phyloP scores from a whole-genome alignment of 2,113 vertebrate genomes.

The Mus pahari region DNA sequence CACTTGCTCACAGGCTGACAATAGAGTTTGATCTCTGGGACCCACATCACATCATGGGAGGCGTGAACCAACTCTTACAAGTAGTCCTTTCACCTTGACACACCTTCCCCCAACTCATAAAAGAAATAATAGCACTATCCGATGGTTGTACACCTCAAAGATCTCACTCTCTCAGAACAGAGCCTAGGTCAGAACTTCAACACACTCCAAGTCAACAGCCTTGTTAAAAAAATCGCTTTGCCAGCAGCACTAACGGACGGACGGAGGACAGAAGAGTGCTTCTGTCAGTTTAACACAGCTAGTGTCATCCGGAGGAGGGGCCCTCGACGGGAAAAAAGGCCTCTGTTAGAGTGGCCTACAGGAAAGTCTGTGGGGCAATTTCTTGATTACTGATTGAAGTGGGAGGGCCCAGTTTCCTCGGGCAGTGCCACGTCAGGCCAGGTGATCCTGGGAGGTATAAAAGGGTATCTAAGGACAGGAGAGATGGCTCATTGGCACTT shows the following conservation, averaged over 20 bases:
- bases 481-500: not conserved
- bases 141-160: slow-evolving; percentile 94
- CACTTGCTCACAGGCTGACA: not conserved
- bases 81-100: not conserved
- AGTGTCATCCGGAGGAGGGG: not conserved
- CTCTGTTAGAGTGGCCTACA: not conserved
- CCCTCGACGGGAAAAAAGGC: not conserved
- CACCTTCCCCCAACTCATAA: not conserved
- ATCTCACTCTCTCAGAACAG: slow-evolving; percentile 97
- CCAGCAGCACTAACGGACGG: slow-evolving; percentile 97
- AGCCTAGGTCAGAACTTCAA: slow-evolving; percentile 97
- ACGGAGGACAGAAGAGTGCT: slow-evolving; percentile 95
- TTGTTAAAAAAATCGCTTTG: slow-evolving; percentile 97
- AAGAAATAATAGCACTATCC: slow-evolving; percentile 56
- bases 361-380: not conserved
- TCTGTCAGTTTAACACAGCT: not conserved
- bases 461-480: not conserved
- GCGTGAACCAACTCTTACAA: not conserved
- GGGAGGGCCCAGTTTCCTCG: not conserved
- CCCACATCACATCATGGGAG: not conserved
- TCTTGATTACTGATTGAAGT: not conserved
- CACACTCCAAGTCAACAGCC: slow-evolving; percentile 98
- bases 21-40: not conserved
- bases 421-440: not conserved
- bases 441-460: not conserved